Evolutionary conservation across 1,140 invertebrate species (phyloP).

Genomic region (Harpegnathos saltator): DNA sequence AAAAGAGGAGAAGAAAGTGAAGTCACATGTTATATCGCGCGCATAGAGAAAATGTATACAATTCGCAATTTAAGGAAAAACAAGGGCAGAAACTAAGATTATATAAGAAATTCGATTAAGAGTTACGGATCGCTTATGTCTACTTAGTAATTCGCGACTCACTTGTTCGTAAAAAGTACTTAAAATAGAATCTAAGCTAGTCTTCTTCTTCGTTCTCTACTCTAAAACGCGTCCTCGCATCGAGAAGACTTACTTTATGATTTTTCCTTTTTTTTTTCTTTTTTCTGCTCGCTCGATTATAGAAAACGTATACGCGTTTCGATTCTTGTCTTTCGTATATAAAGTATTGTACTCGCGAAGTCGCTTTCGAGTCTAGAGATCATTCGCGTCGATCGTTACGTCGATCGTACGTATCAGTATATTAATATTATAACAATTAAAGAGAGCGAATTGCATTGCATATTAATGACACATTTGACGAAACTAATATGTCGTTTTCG

Average conservation of each 20-base stretch:
- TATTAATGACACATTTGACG: too few species aligned
- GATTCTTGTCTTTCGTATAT: not conserved
- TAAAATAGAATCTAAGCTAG: constrained; percentile 83
- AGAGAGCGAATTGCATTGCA: not conserved
- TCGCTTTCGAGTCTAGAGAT: constrained; percentile 48
- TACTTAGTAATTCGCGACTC: constrained; percentile 61
- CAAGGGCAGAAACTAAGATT: too few species aligned
- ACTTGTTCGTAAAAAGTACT: constrained; percentile 77
- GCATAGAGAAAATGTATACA: constrained; percentile 74
- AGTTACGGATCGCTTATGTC: constrained; percentile 74
- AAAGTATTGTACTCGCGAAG: constrained; percentile 42
- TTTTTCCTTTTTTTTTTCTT: constrained; percentile 62
- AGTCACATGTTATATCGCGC: constrained; percentile 35
- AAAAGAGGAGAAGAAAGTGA: constrained; percentile 25
- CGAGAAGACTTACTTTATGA: not conserved
- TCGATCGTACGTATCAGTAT: constrained; percentile 18
- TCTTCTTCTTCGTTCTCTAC: constrained; percentile 72
- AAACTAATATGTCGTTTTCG: too few species aligned
- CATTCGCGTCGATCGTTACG: not conserved
- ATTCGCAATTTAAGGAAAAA: constrained; percentile 67
- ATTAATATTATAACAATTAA: not conserved
- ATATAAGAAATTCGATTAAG: constrained; percentile 72
- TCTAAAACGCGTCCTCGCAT: constrained; percentile 73
- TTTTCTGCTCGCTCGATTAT: constrained; percentile 14
- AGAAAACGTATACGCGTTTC: constrained; percentile 69